Percentiles rank a stretch among this genome's conserved stretches.
These are phyloP conservation scores for Cerastis rubricosa DNA, from an alignment of 2,888 invertebrate species.

Conservation along the genomic window DNA sequence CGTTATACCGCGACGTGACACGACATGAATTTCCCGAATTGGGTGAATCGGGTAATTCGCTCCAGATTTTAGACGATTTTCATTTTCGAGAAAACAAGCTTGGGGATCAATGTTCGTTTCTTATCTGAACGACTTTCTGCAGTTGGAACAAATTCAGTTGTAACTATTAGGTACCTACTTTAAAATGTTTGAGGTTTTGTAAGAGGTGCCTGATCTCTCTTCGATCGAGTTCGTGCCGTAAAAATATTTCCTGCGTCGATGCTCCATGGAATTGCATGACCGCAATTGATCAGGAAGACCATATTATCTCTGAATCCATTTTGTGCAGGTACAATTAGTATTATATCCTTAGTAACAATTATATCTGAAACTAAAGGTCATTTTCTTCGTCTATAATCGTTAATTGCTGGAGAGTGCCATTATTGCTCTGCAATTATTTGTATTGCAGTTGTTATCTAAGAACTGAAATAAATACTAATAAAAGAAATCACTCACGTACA, in stretches of 20 bases:
- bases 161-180: not conserved
- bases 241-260: not conserved
- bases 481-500: not conserved
- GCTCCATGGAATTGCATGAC: not conserved
- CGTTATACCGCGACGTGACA: not conserved
- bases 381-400: not conserved
- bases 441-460: not conserved
- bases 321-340: not conserved
- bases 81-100: not conserved
- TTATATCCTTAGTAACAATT: not conserved
- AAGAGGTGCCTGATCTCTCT: not conserved
- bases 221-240: not conserved
- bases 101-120: not conserved
- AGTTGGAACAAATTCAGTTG: not conserved
- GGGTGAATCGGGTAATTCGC: constrained; percentile 12
- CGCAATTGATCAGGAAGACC: not conserved
- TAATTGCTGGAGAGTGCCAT: not conserved
- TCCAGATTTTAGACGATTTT: constrained; percentile 19
- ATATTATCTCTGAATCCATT: not conserved
- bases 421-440: not conserved
- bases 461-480: not conserved
- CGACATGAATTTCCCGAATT: constrained; percentile 14
- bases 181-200: not conserved
- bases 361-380: not conserved
- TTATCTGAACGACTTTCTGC: not conserved